These are phyloP conservation scores for Dermolepida albohirtum DNA, from an alignment of 2,888 invertebrate species.

Conservation along the genomic window DNA sequence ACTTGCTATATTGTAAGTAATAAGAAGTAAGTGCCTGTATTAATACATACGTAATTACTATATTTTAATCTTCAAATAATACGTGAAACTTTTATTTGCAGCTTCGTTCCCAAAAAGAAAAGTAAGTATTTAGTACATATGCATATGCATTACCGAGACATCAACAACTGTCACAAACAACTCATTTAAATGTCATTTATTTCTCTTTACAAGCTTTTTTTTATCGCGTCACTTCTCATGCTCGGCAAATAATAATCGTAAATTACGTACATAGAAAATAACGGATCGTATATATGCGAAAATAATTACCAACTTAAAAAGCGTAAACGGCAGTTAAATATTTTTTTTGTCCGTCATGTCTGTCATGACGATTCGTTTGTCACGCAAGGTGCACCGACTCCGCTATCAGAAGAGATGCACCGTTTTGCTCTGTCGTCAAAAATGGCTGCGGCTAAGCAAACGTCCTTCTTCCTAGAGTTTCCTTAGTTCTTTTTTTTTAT, in stretches of 20 bases:
- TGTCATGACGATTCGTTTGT: conserved; percentile 16
- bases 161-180: no score
- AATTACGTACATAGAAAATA: conserved; percentile 7
- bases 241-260: neutral
- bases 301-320: conserved; percentile 20
- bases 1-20: no score
- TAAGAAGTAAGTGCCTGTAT: no score
- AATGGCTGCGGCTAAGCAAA: neutral
- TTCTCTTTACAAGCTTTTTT: no score
- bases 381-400: conserved; percentile 21
- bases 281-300: conserved; percentile 16
- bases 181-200: no score
- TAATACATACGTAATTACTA: no score
- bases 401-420: conserved; percentile 2
- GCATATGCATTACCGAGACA: no score
- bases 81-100: no score
- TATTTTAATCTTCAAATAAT: no score
- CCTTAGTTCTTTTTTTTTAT: conserved; percentile 1
- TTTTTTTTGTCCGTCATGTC: conserved; percentile 11
- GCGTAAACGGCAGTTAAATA: conserved; percentile 22
- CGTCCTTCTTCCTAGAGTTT: conserved; percentile 11
- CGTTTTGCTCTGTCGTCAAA: conserved; percentile 10
- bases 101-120: no score
- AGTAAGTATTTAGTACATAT: no score
- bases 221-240: neutral